Conservation (phyloP, 2,797 vertebrate genomes). For the Gypaetus barbatus region DNA sequence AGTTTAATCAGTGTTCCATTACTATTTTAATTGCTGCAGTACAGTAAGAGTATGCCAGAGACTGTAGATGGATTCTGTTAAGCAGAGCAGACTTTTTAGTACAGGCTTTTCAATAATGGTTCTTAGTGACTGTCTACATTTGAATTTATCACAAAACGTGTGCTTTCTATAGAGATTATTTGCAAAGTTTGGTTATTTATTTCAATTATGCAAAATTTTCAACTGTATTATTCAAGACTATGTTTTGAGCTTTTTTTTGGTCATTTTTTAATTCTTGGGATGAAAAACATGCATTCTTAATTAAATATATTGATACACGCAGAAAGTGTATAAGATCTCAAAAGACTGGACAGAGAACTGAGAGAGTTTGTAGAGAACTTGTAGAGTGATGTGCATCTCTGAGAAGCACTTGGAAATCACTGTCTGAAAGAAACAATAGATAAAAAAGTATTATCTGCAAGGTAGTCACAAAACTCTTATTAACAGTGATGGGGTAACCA, state of each 20-base stretch:
- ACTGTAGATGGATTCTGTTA: neutral
- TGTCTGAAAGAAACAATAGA: neutral
- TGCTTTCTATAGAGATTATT: neutral
- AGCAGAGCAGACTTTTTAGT: neutral
- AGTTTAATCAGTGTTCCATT: neutral
- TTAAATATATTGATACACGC: neutral
- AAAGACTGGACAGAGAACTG: neutral
- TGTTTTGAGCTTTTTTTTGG: rapidly evolving
- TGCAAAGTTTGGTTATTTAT: neutral
- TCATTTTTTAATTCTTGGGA: neutral
- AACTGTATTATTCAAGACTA: neutral
- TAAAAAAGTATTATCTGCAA: neutral
- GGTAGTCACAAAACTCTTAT: neutral
- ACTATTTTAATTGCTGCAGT: neutral
- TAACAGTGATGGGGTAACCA: neutral
- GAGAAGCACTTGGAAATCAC: neutral
- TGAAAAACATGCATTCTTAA: neutral
- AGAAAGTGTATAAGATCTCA: neutral
- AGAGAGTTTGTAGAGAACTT: neutral
- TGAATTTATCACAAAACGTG: neutral
- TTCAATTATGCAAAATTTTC: neutral
- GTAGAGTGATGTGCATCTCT: neutral
- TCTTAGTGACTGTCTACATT: neutral
- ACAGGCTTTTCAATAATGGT: neutral
- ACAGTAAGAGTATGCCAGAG: neutral